Evolutionary conservation across 1,140 invertebrate genomes (phyloP).

Genomic region (Microvelia longipes): DNA sequence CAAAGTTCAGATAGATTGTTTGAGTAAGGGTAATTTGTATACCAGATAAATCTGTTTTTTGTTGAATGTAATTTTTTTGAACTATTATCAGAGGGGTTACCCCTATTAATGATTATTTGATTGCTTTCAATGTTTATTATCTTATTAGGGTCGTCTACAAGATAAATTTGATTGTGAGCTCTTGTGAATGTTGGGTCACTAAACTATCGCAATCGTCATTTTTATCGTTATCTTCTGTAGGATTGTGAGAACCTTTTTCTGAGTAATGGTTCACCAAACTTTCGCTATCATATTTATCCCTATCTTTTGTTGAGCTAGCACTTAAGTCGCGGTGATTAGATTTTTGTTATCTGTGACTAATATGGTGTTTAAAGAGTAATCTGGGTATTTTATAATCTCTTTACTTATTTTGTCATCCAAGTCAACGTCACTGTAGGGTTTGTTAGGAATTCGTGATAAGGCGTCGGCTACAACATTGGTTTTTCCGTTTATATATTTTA

Average conservation of each 20-base stretch:
- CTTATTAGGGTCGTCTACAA: constrained; percentile 1
- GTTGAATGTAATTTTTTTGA: neutral
- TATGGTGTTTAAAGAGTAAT: neutral
- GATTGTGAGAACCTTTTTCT: neutral
- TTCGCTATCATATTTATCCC: too few species aligned
- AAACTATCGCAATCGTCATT: neutral
- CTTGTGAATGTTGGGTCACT: neutral
- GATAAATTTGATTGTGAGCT: neutral
- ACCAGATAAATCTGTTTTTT: neutral
- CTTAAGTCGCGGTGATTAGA: neutral
- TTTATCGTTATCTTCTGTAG: neutral
- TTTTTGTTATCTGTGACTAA: neutral
- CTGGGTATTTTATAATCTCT: neutral
- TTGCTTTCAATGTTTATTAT: neutral
- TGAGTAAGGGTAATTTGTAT: neutral
- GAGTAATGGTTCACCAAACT: neutral
- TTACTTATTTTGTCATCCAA: neutral
- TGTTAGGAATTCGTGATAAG: neutral
- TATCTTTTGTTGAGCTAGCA: too few species aligned
- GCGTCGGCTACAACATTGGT: constrained; percentile 25
- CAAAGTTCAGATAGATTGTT: neutral
- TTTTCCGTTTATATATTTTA: constrained; percentile 20
- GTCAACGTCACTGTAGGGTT: neutral
- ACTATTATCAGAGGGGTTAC: neutral
- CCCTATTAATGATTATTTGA: neutral